A percentile compares a stretch with the other conserved stretches of the same genome.
Evolutionary conservation across 2,797 vertebrate genomes (phyloP).

Genomic region (Allobates femoralis): DNA sequence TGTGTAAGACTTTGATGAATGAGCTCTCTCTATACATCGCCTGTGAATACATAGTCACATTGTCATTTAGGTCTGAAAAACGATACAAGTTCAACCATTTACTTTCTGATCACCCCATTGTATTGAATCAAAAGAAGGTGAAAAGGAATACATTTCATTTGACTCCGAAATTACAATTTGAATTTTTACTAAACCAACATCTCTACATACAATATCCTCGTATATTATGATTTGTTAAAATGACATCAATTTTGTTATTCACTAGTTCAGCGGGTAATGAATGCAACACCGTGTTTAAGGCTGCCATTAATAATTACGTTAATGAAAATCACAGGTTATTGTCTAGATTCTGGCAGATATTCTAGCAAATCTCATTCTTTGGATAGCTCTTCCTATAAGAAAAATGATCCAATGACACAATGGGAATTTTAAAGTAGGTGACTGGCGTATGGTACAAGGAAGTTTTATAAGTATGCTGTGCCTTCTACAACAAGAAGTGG

Average conservation of each 20-base stretch:
- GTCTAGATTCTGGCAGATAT: not conserved
- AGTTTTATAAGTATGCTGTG: too few species aligned
- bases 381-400: not conserved
- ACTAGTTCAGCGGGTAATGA: not conserved
- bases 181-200: conserved; percentile 28
- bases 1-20: conserved; percentile 44
- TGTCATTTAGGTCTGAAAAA: conserved; percentile 36
- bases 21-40: conserved; percentile 18
- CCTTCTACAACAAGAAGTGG: too few species aligned
- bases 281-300: not conserved
- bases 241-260: not conserved
- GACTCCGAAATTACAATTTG: conserved; percentile 30
- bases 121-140: conserved; percentile 32
- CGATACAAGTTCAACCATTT: conserved; percentile 14
- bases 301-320: not conserved
- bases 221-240: not conserved
- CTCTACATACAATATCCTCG: not conserved
- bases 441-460: not conserved
- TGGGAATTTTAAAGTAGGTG: not conserved
- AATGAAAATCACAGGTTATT: not conserved
- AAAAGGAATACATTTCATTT: conserved; percentile 34
- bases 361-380: not conserved
- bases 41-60: conserved; percentile 40
- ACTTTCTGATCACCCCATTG: conserved; percentile 46
- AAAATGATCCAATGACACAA: not conserved